A percentile compares a stretch with the other conserved stretches of the same genome.
Evolutionary conservation across 1,140 invertebrate species (phyloP).

Genomic region (Acromyrmex charruanus): DNA sequence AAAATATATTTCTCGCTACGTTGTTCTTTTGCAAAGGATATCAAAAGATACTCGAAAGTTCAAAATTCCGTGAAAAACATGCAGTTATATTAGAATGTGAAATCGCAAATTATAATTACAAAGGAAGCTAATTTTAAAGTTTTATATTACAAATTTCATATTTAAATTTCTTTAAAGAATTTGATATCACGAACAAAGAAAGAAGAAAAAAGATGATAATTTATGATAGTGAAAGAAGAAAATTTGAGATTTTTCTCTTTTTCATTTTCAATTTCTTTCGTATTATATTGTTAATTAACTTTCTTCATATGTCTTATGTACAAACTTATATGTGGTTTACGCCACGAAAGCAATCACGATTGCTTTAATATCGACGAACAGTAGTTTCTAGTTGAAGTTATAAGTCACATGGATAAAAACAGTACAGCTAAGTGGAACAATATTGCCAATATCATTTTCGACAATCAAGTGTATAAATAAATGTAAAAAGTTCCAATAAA

Average conservation of each 20-base stretch:
- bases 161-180: background rate
- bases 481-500: background rate
- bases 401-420: background rate
- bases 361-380: background rate
- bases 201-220: background rate
- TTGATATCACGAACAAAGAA: background rate
- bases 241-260: background rate
- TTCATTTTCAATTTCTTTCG: background rate
- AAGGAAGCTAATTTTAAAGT: constrained; percentile 1
- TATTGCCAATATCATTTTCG: background rate
- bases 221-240: background rate
- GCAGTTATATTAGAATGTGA: constrained; percentile 2
- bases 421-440: background rate
- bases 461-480: background rate
- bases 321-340: background rate
- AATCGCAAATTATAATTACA: background rate
- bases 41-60: background rate
- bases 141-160: background rate
- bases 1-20: background rate
- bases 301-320: background rate
- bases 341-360: background rate
- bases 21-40: background rate
- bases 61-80: background rate
- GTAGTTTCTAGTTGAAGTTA: background rate
- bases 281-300: background rate